Percentiles rank a stretch among this genome's conserved stretches.
Conservation (phyloP, 2,113 vertebrate species). For the Orthonyx spaldingii region DNA sequence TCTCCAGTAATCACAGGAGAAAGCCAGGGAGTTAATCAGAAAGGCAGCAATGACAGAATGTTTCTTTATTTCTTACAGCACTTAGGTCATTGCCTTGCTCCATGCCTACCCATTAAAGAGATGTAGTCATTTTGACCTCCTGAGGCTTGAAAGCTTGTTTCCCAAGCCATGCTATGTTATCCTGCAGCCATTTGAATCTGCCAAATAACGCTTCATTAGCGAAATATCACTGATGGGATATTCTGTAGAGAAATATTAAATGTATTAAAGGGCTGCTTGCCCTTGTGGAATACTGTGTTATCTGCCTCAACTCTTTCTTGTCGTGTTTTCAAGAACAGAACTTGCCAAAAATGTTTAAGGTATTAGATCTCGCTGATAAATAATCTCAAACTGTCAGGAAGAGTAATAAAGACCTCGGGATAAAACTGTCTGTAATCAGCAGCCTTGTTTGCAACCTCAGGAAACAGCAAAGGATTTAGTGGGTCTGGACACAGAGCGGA, state of each 20-base stretch:
- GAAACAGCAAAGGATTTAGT: constrained; percentile 11
- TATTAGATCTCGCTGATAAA: constrained; percentile 1
- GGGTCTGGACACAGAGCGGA: constrained; percentile 1
- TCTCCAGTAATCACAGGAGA: constrained; percentile 45
- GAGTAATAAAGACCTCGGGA: constrained; percentile 21
- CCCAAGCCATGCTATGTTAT: not conserved
- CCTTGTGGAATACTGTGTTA: not conserved
- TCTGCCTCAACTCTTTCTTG: not conserved
- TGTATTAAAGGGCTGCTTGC: not conserved
- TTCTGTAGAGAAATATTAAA: not conserved
- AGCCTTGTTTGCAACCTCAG: constrained; percentile 32
- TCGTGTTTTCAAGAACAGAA: not conserved
- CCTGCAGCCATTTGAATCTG: not conserved
- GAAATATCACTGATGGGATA: not conserved
- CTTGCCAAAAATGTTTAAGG: not conserved
- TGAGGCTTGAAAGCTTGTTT: constrained; percentile 25
- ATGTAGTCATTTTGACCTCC: constrained; percentile 27
- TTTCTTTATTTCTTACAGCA: constrained; percentile 30
- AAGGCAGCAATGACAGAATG: constrained; percentile 24
- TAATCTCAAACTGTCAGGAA: constrained; percentile 30
- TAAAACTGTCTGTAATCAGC: constrained; percentile 18
- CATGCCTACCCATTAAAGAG: constrained; percentile 22
- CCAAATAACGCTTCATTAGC: constrained; percentile 18
- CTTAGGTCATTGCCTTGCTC: constrained; percentile 38
- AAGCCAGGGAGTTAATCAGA: constrained; percentile 37